Evolutionary conservation across 2,797 vertebrate species (phyloP).

Genomic region (Ptychobarbus kaznakovi): DNA sequence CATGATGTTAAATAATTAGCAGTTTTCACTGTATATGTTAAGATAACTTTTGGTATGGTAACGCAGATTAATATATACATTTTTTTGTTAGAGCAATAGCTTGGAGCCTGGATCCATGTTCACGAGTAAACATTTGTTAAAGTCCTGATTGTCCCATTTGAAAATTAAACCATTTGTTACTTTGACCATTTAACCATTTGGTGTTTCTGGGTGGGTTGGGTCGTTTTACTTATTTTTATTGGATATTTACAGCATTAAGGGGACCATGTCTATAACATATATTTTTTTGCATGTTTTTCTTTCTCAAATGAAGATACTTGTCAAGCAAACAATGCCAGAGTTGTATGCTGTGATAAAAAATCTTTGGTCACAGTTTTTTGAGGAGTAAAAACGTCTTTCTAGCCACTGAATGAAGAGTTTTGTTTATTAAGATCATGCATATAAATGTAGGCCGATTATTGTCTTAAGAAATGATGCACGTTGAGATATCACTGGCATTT

Average conservation of each 20-base stretch:
- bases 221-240: neutral
- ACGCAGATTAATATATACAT: no score
- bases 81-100: neutral
- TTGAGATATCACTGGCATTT: neutral
- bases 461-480: neutral
- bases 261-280: neutral
- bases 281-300: neutral
- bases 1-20: neutral
- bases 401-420: neutral
- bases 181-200: neutral
- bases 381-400: neutral
- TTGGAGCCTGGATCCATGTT: neutral
- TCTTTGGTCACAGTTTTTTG: neutral
- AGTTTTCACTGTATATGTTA: neutral
- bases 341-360: neutral
- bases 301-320: neutral
- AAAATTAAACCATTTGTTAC: conserved; percentile 9
- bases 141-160: neutral
- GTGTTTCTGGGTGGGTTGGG: neutral
- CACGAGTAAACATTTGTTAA: neutral
- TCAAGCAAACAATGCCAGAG: neutral
- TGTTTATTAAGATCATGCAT: neutral
- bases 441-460: neutral
- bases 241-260: neutral
- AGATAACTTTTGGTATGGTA: neutral